Conservation (phyloP, 2,888 invertebrate genomes). For the Liodrosophila aerea region DNA sequence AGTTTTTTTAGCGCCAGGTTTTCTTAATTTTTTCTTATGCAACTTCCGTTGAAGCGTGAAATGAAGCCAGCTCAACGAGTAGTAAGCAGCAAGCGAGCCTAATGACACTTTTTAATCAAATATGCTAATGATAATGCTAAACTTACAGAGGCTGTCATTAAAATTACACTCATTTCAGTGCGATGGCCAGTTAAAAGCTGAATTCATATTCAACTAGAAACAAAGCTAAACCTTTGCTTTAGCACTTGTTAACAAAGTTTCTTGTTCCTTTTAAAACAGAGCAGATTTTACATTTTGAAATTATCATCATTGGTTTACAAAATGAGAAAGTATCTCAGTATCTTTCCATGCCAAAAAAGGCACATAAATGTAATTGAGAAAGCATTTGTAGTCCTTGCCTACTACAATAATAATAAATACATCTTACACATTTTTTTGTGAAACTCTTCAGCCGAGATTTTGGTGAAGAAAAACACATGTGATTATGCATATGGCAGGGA, state of each 20-base stretch:
- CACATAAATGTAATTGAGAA: too few species aligned
- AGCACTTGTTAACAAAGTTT: not conserved
- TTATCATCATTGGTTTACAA: not conserved
- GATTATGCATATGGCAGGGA: conserved; percentile 61
- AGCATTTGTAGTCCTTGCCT: too few species aligned
- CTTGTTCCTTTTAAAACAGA: too few species aligned
- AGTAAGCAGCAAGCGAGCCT: conserved; percentile 36
- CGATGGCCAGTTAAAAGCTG: too few species aligned
- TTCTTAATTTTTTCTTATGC: conserved; percentile 39
- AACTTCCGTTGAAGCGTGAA: conserved; percentile 69
- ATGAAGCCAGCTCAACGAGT: conserved; percentile 36
- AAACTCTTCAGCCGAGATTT: conserved; percentile 16
- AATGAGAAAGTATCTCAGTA: conserved; percentile 27
- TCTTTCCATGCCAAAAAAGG: too few species aligned
- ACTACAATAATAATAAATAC: too few species aligned
- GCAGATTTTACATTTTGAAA: too few species aligned
- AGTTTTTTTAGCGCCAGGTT: conserved; percentile 54
- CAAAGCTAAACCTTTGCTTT: not conserved
- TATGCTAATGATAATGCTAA: conserved; percentile 75
- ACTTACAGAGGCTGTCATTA: conserved; percentile 49
- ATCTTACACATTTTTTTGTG: too few species aligned
- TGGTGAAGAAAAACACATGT: conserved; percentile 40
- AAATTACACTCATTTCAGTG: conserved; percentile 40
- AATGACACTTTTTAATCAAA: conserved; percentile 79
- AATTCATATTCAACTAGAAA: too few species aligned